Evolutionary conservation across 2,797 vertebrate species (phyloP).

Genomic region (Danio choprae): DNA sequence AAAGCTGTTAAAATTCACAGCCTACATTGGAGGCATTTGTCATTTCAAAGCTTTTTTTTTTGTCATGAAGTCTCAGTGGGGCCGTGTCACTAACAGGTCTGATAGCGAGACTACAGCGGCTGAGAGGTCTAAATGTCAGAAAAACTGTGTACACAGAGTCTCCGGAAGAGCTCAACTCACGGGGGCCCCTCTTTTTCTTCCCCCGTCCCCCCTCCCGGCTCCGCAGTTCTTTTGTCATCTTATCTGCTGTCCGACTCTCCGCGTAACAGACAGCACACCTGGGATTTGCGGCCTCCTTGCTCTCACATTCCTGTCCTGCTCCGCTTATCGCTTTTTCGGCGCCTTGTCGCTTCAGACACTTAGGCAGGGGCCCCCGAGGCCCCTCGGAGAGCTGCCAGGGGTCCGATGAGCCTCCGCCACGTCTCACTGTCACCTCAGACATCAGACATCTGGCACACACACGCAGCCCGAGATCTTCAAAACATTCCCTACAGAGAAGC

Average conservation of each 20-base stretch:
- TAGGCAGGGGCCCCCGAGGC: slow-evolving; percentile 45
- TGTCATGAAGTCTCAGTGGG: slow-evolving; percentile 25
- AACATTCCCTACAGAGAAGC: slow-evolving; percentile 44
- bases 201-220: slow-evolving; percentile 17
- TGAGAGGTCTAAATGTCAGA: slow-evolving; percentile 51
- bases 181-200: slow-evolving; percentile 7
- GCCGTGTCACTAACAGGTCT: slow-evolving; percentile 25
- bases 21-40: neutral
- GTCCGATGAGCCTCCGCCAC: slow-evolving; percentile 46
- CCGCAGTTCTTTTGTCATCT: slow-evolving; percentile 48
- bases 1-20: neutral
- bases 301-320: slow-evolving; percentile 52
- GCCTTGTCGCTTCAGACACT: slow-evolving; percentile 44
- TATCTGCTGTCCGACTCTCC: slow-evolving; percentile 43
- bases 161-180: slow-evolving; percentile 22
- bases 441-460: slow-evolving; percentile 54
- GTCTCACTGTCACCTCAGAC: slow-evolving; percentile 51
- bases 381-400: slow-evolving; percentile 42
- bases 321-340: slow-evolving; percentile 57
- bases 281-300: slow-evolving; percentile 49
- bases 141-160: slow-evolving; percentile 27
- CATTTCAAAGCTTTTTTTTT: slow-evolving; percentile 11
- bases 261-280: slow-evolving; percentile 54
- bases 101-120: slow-evolving; percentile 31
- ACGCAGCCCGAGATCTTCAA: slow-evolving; percentile 43